These are phyloP conservation scores for Plecturocebus donacophilus DNA, from an alignment of 2,113 vertebrate genomes.

Conservation along the genomic window DNA sequence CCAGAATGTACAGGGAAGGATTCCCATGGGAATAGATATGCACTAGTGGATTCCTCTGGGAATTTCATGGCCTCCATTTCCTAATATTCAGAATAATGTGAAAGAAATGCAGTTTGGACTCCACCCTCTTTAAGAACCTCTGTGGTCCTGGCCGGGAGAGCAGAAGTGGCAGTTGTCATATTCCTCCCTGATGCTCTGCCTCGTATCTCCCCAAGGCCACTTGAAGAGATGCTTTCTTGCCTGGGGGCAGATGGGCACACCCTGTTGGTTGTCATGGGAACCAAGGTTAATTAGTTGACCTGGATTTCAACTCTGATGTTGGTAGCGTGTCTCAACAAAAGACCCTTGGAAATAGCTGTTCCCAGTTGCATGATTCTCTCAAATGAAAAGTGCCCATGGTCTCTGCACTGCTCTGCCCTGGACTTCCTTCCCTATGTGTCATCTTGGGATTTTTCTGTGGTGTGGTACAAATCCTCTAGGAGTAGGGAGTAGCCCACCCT, in stretches of 20 bases:
- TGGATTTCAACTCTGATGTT: background rate
- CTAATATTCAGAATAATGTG: background rate
- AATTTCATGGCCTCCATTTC: background rate
- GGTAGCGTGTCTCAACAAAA: background rate
- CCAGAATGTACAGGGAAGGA: background rate
- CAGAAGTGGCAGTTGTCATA: too few relatives aligned
- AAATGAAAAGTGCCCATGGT: background rate
- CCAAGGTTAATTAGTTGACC: background rate
- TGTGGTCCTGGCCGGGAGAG: background rate
- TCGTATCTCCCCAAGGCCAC: background rate
- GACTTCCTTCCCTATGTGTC: background rate
- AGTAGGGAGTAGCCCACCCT: background rate
- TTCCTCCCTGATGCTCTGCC: rapidly evolving
- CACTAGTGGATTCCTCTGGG: background rate
- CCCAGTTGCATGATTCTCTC: background rate
- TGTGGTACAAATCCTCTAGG: background rate
- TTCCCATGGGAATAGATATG: background rate
- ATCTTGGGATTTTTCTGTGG: background rate
- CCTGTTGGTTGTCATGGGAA: conserved; percentile 23
- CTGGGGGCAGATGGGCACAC: background rate
- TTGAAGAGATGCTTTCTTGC: background rate
- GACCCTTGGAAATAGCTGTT: background rate
- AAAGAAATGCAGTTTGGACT: background rate
- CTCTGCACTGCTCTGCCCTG: too few relatives aligned
- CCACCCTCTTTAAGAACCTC: background rate